These are phyloP conservation scores for Musca vetustissima DNA, from an alignment of 1,140 invertebrate species.

Conservation along the genomic window DNA sequence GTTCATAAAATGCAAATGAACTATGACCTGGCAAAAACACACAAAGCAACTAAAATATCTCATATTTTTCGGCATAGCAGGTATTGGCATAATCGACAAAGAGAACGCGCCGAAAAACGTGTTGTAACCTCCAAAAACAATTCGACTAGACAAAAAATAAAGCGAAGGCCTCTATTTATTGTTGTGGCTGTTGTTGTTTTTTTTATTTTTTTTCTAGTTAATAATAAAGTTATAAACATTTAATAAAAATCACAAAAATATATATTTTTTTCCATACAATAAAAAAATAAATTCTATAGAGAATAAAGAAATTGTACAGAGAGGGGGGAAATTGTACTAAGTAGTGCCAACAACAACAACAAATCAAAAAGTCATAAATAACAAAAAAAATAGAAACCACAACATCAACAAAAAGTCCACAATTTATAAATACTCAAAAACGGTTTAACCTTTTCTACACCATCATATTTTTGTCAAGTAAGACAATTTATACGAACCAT, in stretches of 20 bases:
- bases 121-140: not conserved
- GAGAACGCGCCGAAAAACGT: not conserved
- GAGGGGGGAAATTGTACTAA: too few relatives aligned
- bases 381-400: conserved; percentile 16
- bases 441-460: conserved; percentile 28
- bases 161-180: not conserved
- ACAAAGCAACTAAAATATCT: not conserved
- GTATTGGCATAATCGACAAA: not conserved
- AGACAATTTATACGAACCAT: not conserved
- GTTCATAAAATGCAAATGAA: conserved; percentile 9
- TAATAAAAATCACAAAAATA: conserved; percentile 2
- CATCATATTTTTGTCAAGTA: conserved; percentile 24
- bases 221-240: conserved; percentile 24
- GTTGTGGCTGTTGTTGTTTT: not conserved
- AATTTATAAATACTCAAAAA: conserved; percentile 27
- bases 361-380: conserved; percentile 15
- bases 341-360: conserved; percentile 1
- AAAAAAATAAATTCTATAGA: not conserved
- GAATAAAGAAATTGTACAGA: not conserved
- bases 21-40: not conserved
- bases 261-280: conserved; percentile 7
- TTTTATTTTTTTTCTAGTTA: not conserved
- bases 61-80: not conserved
- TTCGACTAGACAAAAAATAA: not conserved
- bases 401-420: conserved; percentile 25